A percentile compares a stretch with the other conserved stretches of the same genome.
phyloP scores from a whole-genome alignment of 2,888 invertebrate genomes.

The Gymnocheta viridis region DNA sequence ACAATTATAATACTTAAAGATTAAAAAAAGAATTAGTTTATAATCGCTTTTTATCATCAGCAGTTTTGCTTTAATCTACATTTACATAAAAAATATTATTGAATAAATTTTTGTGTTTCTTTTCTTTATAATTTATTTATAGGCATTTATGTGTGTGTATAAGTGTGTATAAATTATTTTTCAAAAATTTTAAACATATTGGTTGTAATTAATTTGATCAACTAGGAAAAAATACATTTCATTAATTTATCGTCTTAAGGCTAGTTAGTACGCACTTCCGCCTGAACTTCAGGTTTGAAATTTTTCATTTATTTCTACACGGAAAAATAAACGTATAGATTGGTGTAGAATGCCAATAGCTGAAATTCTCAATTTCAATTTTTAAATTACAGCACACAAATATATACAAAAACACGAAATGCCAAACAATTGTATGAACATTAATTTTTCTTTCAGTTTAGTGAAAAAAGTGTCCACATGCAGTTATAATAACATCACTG shows the following conservation, averaged over 20 bases:
- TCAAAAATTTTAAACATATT: slow-evolving; percentile 58
- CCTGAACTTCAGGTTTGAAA: no score
- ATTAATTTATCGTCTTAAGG: slow-evolving; percentile 62
- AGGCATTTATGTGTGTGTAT: slow-evolving; percentile 67
- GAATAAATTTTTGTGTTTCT: slow-evolving; percentile 62
- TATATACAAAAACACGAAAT: no score
- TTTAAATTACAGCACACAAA: no score
- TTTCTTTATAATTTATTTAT: slow-evolving; percentile 68
- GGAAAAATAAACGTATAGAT: no score
- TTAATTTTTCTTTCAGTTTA: no score
- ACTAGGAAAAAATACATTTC: slow-evolving; percentile 51
- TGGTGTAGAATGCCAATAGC: no score
- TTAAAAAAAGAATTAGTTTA: slow-evolving; percentile 65
- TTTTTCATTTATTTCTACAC: no score
- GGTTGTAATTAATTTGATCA: slow-evolving; percentile 53
- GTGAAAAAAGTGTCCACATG: no score
- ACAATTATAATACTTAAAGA: slow-evolving; percentile 73
- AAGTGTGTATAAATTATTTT: slow-evolving; percentile 54
- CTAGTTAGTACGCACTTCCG: no score
- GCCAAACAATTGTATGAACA: no score
- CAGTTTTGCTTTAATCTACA: slow-evolving; percentile 59
- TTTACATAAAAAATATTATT: slow-evolving; percentile 69
- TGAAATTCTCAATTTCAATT: no score
- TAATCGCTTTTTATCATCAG: slow-evolving; percentile 46
- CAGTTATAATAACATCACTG: no score